Conservation (phyloP, 2,113 vertebrate genomes). For the Rhadina sibilatrix region DNA sequence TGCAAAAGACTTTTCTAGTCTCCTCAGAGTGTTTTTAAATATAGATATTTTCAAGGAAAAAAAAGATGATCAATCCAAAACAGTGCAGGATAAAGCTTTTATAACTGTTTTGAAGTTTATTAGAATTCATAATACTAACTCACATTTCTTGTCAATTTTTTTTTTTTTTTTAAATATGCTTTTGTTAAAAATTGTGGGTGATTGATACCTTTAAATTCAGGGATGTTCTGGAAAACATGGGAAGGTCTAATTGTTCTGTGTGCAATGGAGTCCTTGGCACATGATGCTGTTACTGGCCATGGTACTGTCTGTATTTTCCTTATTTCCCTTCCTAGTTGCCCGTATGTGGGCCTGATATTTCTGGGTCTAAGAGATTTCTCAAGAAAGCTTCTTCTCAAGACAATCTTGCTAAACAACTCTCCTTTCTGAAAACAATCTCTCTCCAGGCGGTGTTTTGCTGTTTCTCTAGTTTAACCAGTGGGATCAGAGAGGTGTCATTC, state of each 20-base stretch:
- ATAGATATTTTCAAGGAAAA: not conserved
- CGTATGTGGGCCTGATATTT: too few species aligned
- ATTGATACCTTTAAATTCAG: not conserved
- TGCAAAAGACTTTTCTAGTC: not conserved
- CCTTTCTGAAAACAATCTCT: too few species aligned
- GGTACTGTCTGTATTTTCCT: not conserved
- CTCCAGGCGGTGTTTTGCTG: too few species aligned
- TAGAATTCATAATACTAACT: not conserved
- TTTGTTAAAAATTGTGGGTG: not conserved
- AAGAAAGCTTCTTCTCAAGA: too few species aligned
- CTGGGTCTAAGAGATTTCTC: too few species aligned
- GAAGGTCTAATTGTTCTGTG: not conserved
- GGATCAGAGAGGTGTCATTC: too few species aligned
- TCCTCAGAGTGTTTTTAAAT: not conserved
- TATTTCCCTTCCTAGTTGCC: not conserved
- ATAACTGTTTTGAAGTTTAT: not conserved
- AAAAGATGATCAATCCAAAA: not conserved
- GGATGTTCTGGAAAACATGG: not conserved
- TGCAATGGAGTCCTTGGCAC: not conserved
- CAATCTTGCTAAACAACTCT: too few species aligned
- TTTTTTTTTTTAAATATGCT: not conserved
- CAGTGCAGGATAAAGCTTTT: not conserved
- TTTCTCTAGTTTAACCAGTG: too few species aligned
- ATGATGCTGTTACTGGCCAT: not conserved
- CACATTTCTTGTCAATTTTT: not conserved